These are phyloP conservation scores for Sarcophaga subvicina DNA, from an alignment of 2,888 invertebrate genomes.

Conservation along the genomic window DNA sequence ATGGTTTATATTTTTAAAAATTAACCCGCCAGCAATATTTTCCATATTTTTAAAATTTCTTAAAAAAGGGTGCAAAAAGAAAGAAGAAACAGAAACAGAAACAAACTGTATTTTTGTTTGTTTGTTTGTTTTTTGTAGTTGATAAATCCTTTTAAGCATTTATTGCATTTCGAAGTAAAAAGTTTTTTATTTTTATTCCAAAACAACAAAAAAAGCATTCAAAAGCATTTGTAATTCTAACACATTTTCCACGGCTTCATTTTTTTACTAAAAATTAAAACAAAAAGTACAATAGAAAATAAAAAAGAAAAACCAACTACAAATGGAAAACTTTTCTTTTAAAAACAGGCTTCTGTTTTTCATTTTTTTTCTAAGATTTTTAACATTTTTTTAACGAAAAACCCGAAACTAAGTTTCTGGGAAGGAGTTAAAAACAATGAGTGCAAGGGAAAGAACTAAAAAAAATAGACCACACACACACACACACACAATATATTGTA, in stretches of 20 bases:
- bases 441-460: not conserved
- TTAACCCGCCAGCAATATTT: not conserved
- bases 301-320: conserved; percentile 52
- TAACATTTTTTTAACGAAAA: conserved; percentile 22
- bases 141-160: conserved; percentile 70
- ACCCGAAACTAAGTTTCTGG: not conserved
- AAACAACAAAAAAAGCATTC: conserved; percentile 8
- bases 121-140: conserved; percentile 30
- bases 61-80: conserved; percentile 9
- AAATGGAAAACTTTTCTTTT: conserved; percentile 69
- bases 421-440: not conserved
- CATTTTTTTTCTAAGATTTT: conserved; percentile 41
- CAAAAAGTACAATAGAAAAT: not conserved
- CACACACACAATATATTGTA: conserved; percentile 48
- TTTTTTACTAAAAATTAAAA: conserved; percentile 1
- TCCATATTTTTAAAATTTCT: conserved; percentile 8
- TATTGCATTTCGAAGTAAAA: conserved; percentile 69
- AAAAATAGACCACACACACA: conserved; percentile 11
- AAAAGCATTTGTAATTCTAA: conserved; percentile 64
- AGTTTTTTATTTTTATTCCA: conserved; percentile 53
- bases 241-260: not conserved
- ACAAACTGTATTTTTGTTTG: not conserved
- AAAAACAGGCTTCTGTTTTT: conserved; percentile 54
- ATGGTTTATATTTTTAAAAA: no score
- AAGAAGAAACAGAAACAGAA: not conserved